Evolutionary conservation across 2,113 vertebrate genomes (phyloP).

Genomic region (Collichthys lucidus): DNA sequence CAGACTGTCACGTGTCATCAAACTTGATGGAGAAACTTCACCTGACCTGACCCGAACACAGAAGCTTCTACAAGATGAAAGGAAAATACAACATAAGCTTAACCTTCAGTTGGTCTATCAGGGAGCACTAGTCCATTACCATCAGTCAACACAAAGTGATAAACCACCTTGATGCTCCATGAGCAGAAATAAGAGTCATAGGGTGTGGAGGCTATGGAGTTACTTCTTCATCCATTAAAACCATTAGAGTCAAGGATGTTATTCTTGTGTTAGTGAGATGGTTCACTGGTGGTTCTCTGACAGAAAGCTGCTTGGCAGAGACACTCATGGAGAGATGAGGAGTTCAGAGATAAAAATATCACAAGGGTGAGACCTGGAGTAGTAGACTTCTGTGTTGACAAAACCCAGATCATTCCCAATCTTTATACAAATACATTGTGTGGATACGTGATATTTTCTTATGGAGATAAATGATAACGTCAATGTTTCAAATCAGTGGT

Average conservation of each 20-base stretch:
- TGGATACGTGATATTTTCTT: not conserved
- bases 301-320: too few relatives aligned
- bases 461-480: not conserved
- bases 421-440: not conserved
- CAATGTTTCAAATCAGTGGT: not conserved
- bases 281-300: conserved; percentile 32
- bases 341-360: conserved; percentile 11
- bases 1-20: conserved; percentile 62
- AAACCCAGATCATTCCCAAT: too few relatives aligned
- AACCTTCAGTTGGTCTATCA: conserved; percentile 38
- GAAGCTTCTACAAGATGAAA: conserved; percentile 18
- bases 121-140: conserved; percentile 38
- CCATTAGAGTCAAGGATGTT: conserved; percentile 32
- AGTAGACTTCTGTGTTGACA: too few relatives aligned
- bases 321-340: too few relatives aligned
- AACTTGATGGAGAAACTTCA: conserved; percentile 55
- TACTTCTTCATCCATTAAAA: conserved; percentile 28
- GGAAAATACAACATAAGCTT: conserved; percentile 16
- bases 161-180: conserved; percentile 10
- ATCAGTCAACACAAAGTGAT: conserved; percentile 35
- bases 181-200: conserved; percentile 15
- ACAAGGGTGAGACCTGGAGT: not conserved
- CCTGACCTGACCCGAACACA: conserved; percentile 29
- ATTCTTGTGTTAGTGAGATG: conserved; percentile 43
- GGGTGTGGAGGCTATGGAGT: conserved; percentile 27